Conservation (phyloP, 2,888 invertebrate genomes). For the Thymelicus lineola region DNA sequence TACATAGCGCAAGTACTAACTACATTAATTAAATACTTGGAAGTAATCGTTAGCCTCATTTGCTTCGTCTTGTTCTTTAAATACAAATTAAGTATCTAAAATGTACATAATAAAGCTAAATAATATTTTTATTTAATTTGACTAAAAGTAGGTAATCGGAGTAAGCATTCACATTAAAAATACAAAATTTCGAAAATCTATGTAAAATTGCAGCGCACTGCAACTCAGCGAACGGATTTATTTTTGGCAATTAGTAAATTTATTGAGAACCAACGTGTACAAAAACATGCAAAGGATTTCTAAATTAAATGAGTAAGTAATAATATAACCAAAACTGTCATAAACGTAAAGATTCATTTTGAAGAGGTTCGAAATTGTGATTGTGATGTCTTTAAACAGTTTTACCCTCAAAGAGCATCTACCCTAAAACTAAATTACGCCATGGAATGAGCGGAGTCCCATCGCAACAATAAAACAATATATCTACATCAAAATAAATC, state of each 20-base stretch:
- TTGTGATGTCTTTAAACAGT: slow-evolving; percentile 36
- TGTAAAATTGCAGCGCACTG: slow-evolving; percentile 6
- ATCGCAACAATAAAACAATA: slow-evolving; percentile 58
- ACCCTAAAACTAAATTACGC: slow-evolving; percentile 31
- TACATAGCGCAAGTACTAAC: slow-evolving; percentile 4
- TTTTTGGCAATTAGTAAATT: slow-evolving; percentile 10
- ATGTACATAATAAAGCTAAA: slow-evolving; percentile 64
- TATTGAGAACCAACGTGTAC: slow-evolving; percentile 4
- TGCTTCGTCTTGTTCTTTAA: slow-evolving; percentile 71
- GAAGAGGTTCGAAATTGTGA: slow-evolving; percentile 38
- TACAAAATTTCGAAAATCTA: slow-evolving; percentile 36
- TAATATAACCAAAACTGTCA: slow-evolving; percentile 24
- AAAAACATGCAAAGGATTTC: neutral
- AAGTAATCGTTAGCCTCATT: slow-evolving; percentile 66
- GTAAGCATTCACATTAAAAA: slow-evolving; percentile 67
- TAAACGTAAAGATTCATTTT: slow-evolving; percentile 28
- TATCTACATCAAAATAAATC: slow-evolving; percentile 76
- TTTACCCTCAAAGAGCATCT: slow-evolving; percentile 37
- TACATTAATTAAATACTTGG: slow-evolving; percentile 37
- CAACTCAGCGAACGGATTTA: slow-evolving; percentile 4
- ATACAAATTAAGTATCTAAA: slow-evolving; percentile 63
- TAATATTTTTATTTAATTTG: slow-evolving; percentile 61
- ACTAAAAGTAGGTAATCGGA: slow-evolving; percentile 81
- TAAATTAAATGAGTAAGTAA: slow-evolving; percentile 27
- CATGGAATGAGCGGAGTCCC: slow-evolving; percentile 42